Base-by-base conservation (phyloP, 2,113 vertebrate species). In the Colius striatus region DNA sequence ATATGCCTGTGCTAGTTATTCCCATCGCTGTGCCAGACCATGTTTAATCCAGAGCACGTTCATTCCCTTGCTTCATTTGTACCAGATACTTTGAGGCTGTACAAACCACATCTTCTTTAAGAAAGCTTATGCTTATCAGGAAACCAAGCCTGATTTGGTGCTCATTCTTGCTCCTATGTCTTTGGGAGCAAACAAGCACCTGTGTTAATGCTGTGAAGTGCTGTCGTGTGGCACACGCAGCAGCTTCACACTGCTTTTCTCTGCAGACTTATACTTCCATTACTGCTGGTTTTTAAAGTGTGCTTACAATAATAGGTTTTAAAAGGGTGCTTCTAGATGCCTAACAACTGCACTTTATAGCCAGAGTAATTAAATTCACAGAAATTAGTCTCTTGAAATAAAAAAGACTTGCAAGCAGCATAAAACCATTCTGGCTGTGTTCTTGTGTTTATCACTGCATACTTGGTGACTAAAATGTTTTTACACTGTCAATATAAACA, bases 271-370 rank as follows among this genome's bases (percentile, higher is more conserved):
- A 3, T 2, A 3, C 14, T 68, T 51, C 14, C 51, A 13, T 26
- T 23, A 34, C 25, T 2, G 5, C 4, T 21, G 47, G 57, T 70
- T 78, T 48, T 25, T 14, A 5, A 32, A 17, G 45, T 55, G 6
- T 65, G 26, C 45, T 45, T 90, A 29, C 79, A 81, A 5, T 47
- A n/a, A 13, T 16, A 71, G 27, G 32, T 63, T 90, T 70, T 62
- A 34, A 87, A 85, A 88, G 55, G 60, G 23, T 60, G 17, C 43
- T 51, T 79, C 75, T 82, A 92, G 91, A 78, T 94, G 79, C 83
- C 51, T 41, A 32, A 79, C 22, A 23, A 41, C 25, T 70, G 50
- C 43, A 21, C 45, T 72, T 80, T 57, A 66, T 90, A 71, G 81
- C 68, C 57, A 71, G 76, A 67, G 45, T 34, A 72, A 81, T 89